Percentiles rank a stretch among this genome's conserved stretches.
phyloP scores from a whole-genome alignment of 2,888 invertebrate genomes.

The Eristalis tenax region DNA sequence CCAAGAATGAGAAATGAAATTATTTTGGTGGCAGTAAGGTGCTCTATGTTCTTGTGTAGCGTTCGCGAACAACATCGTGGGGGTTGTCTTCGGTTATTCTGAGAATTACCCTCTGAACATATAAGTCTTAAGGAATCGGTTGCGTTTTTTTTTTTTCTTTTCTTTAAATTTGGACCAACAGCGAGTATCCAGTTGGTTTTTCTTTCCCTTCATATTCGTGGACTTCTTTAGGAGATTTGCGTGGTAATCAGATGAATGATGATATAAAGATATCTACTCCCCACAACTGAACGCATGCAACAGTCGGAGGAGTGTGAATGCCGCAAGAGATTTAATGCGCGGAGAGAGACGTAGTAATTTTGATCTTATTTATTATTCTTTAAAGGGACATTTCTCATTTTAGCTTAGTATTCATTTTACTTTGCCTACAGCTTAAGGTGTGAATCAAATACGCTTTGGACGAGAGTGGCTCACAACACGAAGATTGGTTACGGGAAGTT shows the following conservation, averaged over 20 bases:
- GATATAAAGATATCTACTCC: not conserved
- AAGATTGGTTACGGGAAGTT: too few species aligned
- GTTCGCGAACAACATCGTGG: conserved; percentile 12
- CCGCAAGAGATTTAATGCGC: not conserved
- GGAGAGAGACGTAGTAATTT: not conserved
- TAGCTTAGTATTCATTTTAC: not conserved
- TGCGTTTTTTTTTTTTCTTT: conserved; percentile 39
- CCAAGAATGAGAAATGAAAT: conserved; percentile 63
- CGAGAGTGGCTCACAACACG: not conserved
- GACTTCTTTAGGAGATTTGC: conserved; percentile 18
- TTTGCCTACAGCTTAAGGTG: too few species aligned
- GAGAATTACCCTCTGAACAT: not conserved
- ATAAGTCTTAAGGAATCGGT: conserved; percentile 12
- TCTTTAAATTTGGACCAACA: conserved; percentile 36
- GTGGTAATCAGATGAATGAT: conserved; percentile 58
- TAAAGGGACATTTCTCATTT: not conserved
- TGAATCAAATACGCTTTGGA: conserved; percentile 3
- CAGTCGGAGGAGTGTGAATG: not conserved
- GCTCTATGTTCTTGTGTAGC: not conserved
- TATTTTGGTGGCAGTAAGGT: conserved; percentile 50
- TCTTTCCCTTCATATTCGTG: not conserved
- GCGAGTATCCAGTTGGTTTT: conserved; percentile 51
- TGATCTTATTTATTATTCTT: not conserved
- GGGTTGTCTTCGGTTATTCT: not conserved
- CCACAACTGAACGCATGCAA: not conserved